A percentile compares a stretch with the other conserved stretches of the same genome.
Conservation (phyloP, 2,888 invertebrate genomes). For the Drosophila longiperda region DNA sequence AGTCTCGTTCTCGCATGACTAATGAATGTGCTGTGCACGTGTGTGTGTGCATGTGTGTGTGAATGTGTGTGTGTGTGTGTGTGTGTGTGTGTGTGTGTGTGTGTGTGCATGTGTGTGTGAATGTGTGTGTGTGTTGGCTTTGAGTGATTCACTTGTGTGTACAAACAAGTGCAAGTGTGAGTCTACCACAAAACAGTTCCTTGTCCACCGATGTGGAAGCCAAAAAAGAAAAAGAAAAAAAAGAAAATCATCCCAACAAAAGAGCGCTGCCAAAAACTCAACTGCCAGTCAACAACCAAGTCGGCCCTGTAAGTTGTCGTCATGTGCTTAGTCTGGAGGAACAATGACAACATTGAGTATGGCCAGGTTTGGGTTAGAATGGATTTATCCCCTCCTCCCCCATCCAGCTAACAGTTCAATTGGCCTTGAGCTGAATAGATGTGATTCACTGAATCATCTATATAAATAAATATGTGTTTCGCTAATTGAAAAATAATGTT, state of each 20-base stretch:
- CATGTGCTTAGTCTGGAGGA: background rate
- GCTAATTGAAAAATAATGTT: conserved; percentile 27
- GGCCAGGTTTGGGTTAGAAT: background rate
- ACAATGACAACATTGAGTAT: conserved; percentile 23
- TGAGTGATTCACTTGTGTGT: conserved; percentile 37
- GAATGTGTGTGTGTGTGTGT: conserved; percentile 18
- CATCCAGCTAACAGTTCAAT: background rate
- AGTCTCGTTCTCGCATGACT: conserved; percentile 61
- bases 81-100: conserved; percentile 32
- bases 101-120: conserved; percentile 16
- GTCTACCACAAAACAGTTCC: conserved; percentile 29
- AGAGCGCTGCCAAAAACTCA: conserved; percentile 49
- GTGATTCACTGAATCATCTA: background rate
- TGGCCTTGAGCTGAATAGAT: background rate
- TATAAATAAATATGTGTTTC: too few species aligned
- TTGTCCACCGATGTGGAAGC: conserved; percentile 28
- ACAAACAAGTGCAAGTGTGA: conserved; percentile 15
- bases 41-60: too few species aligned
- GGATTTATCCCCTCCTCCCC: background rate
- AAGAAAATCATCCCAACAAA: conserved; percentile 46
- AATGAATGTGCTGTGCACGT: conserved; percentile 63
- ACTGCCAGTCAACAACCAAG: conserved; percentile 24
- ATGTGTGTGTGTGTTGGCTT: conserved; percentile 20
- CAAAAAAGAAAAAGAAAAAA: conserved; percentile 24
- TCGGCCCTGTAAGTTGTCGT: conserved; percentile 23